Evolutionary conservation across 35 echinoderm and acorn worm species (phyloP), one percentile per base, ranked within the genome.

Genomic region (Acanthaster planci): DNA sequence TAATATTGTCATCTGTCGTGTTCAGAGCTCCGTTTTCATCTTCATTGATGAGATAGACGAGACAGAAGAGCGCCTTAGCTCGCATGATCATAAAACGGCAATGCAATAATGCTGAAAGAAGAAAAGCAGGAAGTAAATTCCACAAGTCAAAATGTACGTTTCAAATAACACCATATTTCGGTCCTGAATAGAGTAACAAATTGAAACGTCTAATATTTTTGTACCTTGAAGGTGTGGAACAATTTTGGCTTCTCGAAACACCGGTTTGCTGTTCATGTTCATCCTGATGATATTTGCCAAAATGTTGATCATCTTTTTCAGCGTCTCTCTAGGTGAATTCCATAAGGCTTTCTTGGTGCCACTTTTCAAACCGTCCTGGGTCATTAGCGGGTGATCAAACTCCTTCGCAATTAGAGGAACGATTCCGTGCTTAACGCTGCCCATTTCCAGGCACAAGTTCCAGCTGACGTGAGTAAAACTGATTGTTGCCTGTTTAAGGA

Each of bases 11-110:
- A 21, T 86, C 82, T 31, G 52, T 77, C n/a, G 82, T 83, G 27
- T 92, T 83, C 50, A 92, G 39, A 76, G 57, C 27, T 4, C 78
- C 79, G 60, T 92, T 85, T 82, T 97, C 94, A 38, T 97, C 77
- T 40, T 94, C 93, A 36, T 68, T 91, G 27, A 97, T 51, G 51
- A 97, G 92, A 36, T 87, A 97, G 2, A 90, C 60, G 22, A 97
- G 52, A 36, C 76, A 57, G 14, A 97, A 82, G 16, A 89, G 67
- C 40, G 79, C 53, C 58, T 92, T 86, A 34, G 76, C 84, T 12
- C 84, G 84, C 26, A 86, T 47, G 64, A 86, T 76, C 34, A 86
- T 51, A 56, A 86, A 86, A 16, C 68, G 84, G 31, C 84, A 86
- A 18, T 78, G 77, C 23, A 86, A 68, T 34, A 72, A 35, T 34